phyloP scores from a whole-genome alignment of 53 echinoderm and acorn worm genomes.

The Paracentrotus lividus region DNA sequence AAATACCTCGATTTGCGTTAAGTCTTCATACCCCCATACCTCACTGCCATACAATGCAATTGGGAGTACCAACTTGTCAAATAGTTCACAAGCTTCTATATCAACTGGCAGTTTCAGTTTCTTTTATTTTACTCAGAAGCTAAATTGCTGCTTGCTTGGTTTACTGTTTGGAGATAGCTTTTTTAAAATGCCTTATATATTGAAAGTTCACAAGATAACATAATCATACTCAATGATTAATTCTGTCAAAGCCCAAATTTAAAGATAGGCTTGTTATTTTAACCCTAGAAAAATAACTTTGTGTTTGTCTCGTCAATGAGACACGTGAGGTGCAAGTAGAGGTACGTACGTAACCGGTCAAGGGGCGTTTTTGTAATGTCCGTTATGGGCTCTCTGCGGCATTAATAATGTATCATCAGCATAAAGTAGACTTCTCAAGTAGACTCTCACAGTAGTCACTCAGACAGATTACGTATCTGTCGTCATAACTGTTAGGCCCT shows the following conservation, averaged over 20 bases:
- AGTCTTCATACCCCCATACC: conserved; percentile 33
- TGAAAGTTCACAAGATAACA: background rate
- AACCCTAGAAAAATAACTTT: background rate
- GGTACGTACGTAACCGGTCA: conserved; percentile 28
- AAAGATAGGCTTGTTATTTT: conserved; percentile 32
- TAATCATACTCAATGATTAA: background rate
- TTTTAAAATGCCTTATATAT: background rate
- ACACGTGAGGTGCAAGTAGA: conserved; percentile 6
- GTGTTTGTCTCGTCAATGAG: conserved; percentile 29
- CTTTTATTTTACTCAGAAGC: conserved; percentile 12
- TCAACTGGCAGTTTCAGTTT: conserved; percentile 21
- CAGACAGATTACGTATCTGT: no score
- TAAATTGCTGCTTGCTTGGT: background rate
- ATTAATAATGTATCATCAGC: conserved; percentile 56
- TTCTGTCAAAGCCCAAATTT: background rate
- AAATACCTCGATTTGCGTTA: conserved; percentile 11
- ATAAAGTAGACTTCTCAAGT: conserved; percentile 40
- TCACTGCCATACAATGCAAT: no score
- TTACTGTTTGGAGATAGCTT: conserved; percentile 20
- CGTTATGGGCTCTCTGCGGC: conserved; percentile 2
- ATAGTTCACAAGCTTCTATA: conserved; percentile 25
- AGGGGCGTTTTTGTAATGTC: conserved; percentile 61
- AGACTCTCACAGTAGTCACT: background rate
- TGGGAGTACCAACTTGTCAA: conserved; percentile 32
- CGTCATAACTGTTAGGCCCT: no score